These are phyloP conservation scores for Monochamus alternatus DNA, from an alignment of 2,888 invertebrate species.

Conservation along the genomic window DNA sequence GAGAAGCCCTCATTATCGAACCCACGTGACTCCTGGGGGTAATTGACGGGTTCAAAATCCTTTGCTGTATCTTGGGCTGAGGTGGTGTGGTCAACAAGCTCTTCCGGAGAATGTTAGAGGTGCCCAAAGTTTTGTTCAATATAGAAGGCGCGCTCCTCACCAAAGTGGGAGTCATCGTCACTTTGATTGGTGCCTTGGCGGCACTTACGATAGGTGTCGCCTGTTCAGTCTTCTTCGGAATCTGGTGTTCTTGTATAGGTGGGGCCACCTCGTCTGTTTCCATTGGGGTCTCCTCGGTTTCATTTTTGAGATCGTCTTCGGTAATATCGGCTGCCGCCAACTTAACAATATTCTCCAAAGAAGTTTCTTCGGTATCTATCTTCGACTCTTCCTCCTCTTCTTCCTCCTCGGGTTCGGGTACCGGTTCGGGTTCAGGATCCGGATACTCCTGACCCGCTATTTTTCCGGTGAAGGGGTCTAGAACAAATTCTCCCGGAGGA, in stretches of 20 bases:
- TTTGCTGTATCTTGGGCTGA: slow-evolving; percentile 47
- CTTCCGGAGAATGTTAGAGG: slow-evolving; percentile 65
- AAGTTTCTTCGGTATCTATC: slow-evolving; percentile 42
- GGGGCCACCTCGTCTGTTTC: slow-evolving; percentile 38
- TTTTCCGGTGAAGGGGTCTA: slow-evolving; percentile 74
- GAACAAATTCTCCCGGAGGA: slow-evolving; percentile 79
- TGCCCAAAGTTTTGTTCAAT: slow-evolving; percentile 66
- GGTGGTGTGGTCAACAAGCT: slow-evolving; percentile 54
- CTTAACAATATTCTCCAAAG: slow-evolving; percentile 66
- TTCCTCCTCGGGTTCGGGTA: slow-evolving; percentile 61
- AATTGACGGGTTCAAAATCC: slow-evolving; percentile 55
- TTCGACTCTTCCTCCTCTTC: slow-evolving; percentile 40
- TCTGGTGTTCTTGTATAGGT: neutral
- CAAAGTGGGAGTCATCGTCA: slow-evolving; percentile 53
- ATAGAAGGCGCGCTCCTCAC: slow-evolving; percentile 66
- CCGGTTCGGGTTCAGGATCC: slow-evolving; percentile 63
- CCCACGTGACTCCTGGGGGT: slow-evolving; percentile 47
- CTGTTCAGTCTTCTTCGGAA: slow-evolving; percentile 24
- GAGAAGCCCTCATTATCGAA: slow-evolving; percentile 43
- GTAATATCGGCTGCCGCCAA: slow-evolving; percentile 67
- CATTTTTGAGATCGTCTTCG: slow-evolving; percentile 62
- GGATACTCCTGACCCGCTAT: slow-evolving; percentile 55
- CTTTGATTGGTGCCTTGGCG: slow-evolving; percentile 33
- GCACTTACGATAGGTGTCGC: slow-evolving; percentile 20
- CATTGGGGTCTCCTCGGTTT: slow-evolving; percentile 44